These are phyloP conservation scores for Aporophyla lueneburgensis DNA, from an alignment of 2,888 invertebrate species.

Conservation along the genomic window DNA sequence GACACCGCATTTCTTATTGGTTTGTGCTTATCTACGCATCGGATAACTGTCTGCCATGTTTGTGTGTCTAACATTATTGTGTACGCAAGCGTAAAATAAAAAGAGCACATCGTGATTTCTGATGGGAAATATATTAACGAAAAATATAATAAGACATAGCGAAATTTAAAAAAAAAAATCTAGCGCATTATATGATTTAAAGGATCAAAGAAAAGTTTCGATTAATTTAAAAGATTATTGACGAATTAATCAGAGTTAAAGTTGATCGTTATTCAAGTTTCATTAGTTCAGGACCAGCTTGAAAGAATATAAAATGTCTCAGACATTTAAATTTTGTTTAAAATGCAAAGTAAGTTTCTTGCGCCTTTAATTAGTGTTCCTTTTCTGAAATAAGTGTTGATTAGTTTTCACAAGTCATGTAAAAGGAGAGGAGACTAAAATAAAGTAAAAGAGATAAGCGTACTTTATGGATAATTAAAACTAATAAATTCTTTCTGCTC, in stretches of 20 bases:
- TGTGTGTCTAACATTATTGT: conserved; percentile 2
- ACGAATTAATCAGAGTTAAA: conserved; percentile 27
- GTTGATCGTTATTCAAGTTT: conserved; percentile 44
- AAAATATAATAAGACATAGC: neutral
- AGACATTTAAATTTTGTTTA: conserved; percentile 48
- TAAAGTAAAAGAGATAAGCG: conserved; percentile 57
- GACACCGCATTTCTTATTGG: conserved; percentile 78
- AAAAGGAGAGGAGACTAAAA: conserved; percentile 52
- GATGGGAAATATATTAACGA: neutral
- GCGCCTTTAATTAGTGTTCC: conserved; percentile 42
- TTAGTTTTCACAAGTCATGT: conserved; percentile 52
- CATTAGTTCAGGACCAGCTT: conserved; percentile 35
- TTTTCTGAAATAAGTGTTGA: conserved; percentile 52
- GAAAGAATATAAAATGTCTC: conserved; percentile 53
- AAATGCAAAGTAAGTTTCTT: conserved; percentile 48
- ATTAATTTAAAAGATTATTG: conserved; percentile 9
- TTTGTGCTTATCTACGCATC: conserved; percentile 56
- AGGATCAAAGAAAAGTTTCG: neutral
- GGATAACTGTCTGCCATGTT: conserved; percentile 20
- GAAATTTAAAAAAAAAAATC: neutral
- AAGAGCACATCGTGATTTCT: neutral
- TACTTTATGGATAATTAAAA: conserved; percentile 66
- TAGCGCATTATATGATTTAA: neutral
- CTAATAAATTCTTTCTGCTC: conserved; percentile 56
- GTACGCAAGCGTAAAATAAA: conserved; percentile 5